A percentile compares a stretch with the other conserved stretches of the same genome.
phyloP scores from a whole-genome alignment of 2,797 vertebrate genomes.

The Aldrovandia affinis region DNA sequence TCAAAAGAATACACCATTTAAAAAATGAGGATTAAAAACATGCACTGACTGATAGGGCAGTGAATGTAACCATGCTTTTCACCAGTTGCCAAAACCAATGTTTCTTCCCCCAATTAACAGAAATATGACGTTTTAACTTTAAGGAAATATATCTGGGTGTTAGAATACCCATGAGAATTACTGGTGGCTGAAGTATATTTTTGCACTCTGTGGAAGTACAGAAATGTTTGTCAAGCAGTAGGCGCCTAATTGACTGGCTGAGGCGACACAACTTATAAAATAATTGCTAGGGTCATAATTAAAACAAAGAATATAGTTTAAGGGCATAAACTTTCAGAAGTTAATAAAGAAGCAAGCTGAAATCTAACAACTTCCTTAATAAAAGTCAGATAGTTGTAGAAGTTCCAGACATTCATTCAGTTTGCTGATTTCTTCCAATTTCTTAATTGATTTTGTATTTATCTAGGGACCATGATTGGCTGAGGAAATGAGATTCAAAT shows the following conservation, averaged over 20 bases:
- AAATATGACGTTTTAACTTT: slow-evolving; percentile 16
- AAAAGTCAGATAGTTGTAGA: slow-evolving; percentile 51
- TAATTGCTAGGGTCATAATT: slow-evolving; percentile 59
- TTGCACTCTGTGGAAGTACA: slow-evolving; percentile 35
- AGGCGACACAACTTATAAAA: slow-evolving; percentile 52
- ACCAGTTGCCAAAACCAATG: not conserved
- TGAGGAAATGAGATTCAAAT: not conserved
- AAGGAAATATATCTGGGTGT: not conserved
- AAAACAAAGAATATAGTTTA: slow-evolving; percentile 50
- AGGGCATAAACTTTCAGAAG: slow-evolving; percentile 45
- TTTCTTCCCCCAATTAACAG: slow-evolving; percentile 22
- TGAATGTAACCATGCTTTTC: slow-evolving; percentile 15
- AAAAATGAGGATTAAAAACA: not conserved
- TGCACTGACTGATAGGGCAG: not conserved
- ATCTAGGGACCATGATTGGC: slow-evolving; percentile 19
- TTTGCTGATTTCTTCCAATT: slow-evolving; percentile 28
- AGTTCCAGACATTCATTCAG: slow-evolving; percentile 40
- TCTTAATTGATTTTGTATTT: slow-evolving; percentile 40
- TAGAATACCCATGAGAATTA: slow-evolving; percentile 21
- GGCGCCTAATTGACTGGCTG: slow-evolving; percentile 55
- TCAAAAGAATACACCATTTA: not conserved
- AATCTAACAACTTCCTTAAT: slow-evolving; percentile 49
- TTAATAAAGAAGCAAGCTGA: slow-evolving; percentile 50
- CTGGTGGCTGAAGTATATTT: slow-evolving; percentile 6
- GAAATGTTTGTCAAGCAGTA: slow-evolving; percentile 46